Evolutionary conservation across 2,888 invertebrate species (phyloP).

Genomic region (Cataglyphis cursor): DNA sequence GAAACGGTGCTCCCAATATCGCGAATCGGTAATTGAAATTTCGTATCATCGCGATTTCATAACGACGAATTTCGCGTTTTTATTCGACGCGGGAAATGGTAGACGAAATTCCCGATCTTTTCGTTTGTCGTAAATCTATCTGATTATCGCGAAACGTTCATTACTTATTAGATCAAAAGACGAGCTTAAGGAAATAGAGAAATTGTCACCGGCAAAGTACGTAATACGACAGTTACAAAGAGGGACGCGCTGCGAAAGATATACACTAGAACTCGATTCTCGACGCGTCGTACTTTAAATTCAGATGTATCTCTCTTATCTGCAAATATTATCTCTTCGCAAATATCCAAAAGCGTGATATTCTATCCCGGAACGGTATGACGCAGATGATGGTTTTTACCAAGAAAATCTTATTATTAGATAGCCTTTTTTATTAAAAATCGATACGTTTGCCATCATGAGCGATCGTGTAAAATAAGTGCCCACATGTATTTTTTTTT

Average conservation of each 20-base stretch:
- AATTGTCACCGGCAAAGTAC: conserved; percentile 1
- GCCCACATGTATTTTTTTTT: background rate
- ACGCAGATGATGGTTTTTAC: conserved; percentile 43
- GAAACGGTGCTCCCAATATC: conserved; percentile 15
- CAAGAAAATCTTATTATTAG: conserved; percentile 48
- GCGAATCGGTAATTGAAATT: conserved; percentile 49
- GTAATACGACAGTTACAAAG: conserved; percentile 9
- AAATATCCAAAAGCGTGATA: conserved; percentile 24
- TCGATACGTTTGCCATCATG: conserved; percentile 28
- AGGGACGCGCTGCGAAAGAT: background rate
- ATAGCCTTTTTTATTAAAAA: conserved; percentile 40
- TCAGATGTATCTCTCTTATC: conserved; percentile 11
- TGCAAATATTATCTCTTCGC: conserved; percentile 34
- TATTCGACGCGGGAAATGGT: background rate
- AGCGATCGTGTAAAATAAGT: conserved; percentile 29
- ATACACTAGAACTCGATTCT: background rate
- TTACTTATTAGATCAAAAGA: conserved; percentile 15
- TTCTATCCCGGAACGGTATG: conserved; percentile 16
- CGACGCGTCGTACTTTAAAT: background rate
- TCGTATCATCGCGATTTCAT: conserved; percentile 19
- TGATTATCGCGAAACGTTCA: conserved; percentile 20
- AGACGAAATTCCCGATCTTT: background rate
- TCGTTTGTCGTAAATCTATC: background rate
- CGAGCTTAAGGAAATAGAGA: conserved; percentile 25
- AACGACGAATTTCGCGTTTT: conserved; percentile 26